phyloP scores from a whole-genome alignment of 2,888 invertebrate species.

The Eupeodes luniger region DNA sequence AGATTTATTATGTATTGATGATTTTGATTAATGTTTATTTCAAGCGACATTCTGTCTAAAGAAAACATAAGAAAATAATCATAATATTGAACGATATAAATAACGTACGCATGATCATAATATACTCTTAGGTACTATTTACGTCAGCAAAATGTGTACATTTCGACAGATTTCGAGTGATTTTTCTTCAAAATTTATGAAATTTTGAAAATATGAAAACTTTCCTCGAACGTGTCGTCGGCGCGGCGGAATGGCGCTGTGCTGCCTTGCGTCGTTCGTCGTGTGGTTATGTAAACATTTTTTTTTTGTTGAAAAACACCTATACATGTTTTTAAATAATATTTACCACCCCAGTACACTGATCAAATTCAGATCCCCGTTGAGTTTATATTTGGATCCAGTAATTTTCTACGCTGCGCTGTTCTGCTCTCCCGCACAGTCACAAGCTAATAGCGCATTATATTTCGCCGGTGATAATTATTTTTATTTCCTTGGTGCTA shows the following conservation, averaged over 20 bases:
- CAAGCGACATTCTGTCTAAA: conserved; percentile 36
- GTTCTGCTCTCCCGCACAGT: conserved; percentile 38
- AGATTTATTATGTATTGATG: neutral
- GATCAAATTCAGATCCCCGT: conserved; percentile 61
- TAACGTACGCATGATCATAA: conserved; percentile 18
- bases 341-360: conserved; percentile 16
- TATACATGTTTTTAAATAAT: neutral
- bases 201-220: neutral
- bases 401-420: conserved; percentile 21
- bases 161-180: conserved; percentile 11
- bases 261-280: neutral
- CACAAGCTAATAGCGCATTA: conserved; percentile 22
- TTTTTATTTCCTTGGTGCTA: neutral
- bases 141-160: neutral
- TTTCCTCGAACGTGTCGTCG: neutral
- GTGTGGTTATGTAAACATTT: neutral
- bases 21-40: conserved; percentile 5
- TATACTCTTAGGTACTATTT: neutral
- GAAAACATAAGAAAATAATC: neutral
- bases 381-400: conserved; percentile 70
- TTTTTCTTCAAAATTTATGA: neutral
- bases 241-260: too few species aligned
- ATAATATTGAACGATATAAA: neutral
- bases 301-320: neutral
- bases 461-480: conserved; percentile 6